A percentile compares a stretch with the other conserved stretches of the same genome.
Evolutionary conservation across 2,888 invertebrate genomes (phyloP).

Genomic region (Epinotia bilunana): DNA sequence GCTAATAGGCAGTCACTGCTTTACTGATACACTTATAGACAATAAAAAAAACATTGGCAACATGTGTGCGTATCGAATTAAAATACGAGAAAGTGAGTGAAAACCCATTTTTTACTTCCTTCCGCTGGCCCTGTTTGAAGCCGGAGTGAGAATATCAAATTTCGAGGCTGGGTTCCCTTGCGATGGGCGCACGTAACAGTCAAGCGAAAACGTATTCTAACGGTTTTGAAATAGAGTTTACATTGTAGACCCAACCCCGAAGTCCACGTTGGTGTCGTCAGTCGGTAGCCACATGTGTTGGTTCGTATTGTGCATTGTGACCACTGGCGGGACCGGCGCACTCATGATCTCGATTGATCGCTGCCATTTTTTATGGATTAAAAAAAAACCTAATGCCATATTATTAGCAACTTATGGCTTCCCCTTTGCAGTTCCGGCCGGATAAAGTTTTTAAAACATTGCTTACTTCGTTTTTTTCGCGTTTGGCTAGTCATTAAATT

Average conservation of each 20-base stretch:
- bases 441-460: slow-evolving; percentile 28
- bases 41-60: slow-evolving; percentile 58
- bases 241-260: slow-evolving; percentile 46
- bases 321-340: slow-evolving; percentile 67
- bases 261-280: slow-evolving; percentile 61
- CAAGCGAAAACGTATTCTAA: slow-evolving; percentile 49
- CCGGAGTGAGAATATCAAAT: slow-evolving; percentile 81
- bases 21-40: slow-evolving; percentile 37
- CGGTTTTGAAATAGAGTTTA: slow-evolving; percentile 48
- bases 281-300: slow-evolving; percentile 82
- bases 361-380: slow-evolving; percentile 63
- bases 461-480: slow-evolving; percentile 18
- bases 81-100: slow-evolving; percentile 78
- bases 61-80: slow-evolving; percentile 74
- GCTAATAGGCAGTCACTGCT: not conserved
- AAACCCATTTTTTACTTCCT: slow-evolving; percentile 81
- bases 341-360: slow-evolving; percentile 73
- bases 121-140: slow-evolving; percentile 81
- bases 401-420: slow-evolving; percentile 78
- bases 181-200: not conserved
- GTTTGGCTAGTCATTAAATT: not conserved
- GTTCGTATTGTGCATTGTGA: slow-evolving; percentile 74
- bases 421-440: slow-evolving; percentile 70
- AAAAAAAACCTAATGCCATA: slow-evolving; percentile 65
- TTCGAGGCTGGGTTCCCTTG: slow-evolving; percentile 59